These are phyloP conservation scores for Neoseiulus cucumeris DNA, from an alignment of 1,140 invertebrate species.

Conservation along the genomic window DNA sequence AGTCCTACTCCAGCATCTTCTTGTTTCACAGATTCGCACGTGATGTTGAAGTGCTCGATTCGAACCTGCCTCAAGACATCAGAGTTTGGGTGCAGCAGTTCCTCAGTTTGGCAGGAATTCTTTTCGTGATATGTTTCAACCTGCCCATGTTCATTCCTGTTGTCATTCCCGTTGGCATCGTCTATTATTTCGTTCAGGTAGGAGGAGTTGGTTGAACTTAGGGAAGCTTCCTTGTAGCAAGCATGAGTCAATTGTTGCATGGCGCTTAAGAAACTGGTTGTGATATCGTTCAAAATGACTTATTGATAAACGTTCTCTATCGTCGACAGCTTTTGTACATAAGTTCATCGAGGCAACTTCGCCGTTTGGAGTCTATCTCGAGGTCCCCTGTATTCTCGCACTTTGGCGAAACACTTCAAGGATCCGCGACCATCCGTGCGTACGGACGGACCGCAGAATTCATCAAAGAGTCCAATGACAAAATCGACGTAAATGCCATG, in stretches of 20 bases:
- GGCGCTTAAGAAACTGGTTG: no score
- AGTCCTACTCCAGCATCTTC: no score
- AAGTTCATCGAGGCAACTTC: constrained; percentile 30
- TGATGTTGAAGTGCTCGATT: constrained; percentile 30
- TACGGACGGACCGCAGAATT: constrained; percentile 6
- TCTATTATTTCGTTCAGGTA: constrained; percentile 37
- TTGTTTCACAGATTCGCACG: constrained; percentile 25
- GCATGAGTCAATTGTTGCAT: no score
- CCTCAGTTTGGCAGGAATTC: constrained; percentile 28
- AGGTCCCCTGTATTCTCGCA: constrained; percentile 33
- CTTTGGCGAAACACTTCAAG: constrained; percentile 28
- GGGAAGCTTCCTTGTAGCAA: no score
- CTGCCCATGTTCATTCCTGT: constrained; percentile 35
- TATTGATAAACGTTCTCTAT: no score
- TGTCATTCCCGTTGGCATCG: constrained; percentile 32
- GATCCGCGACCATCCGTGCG: constrained; percentile 24
- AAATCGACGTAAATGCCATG: constrained; percentile 34
- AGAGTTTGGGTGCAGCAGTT: constrained; percentile 24
- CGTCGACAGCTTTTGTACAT: constrained; percentile 24
- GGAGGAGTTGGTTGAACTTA: constrained; percentile 8
- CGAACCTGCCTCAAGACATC: constrained; percentile 25
- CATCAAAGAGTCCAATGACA: constrained; percentile 23
- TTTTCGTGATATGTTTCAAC: constrained; percentile 33
- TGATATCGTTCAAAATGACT: no score
- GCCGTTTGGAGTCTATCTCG: constrained; percentile 30